phyloP scores from a whole-genome alignment of 2,113 vertebrate genomes.

The Cygnus atratus region DNA sequence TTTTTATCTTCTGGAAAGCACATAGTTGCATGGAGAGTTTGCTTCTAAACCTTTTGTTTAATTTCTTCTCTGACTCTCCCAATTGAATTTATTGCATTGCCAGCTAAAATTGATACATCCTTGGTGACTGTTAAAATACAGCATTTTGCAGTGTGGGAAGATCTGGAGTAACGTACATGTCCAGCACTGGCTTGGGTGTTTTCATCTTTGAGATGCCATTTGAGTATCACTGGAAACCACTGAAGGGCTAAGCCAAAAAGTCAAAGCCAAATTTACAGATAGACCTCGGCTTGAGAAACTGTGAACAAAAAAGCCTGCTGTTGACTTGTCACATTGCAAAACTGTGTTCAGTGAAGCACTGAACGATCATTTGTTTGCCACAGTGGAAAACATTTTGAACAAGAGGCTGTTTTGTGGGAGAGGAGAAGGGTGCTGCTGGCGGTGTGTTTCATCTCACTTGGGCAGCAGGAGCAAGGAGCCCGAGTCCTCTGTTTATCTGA shows the following conservation, averaged over 20 bases:
- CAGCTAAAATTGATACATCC: background rate
- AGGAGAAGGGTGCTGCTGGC: background rate
- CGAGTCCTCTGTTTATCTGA: background rate
- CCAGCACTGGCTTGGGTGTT: background rate
- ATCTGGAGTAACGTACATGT: background rate
- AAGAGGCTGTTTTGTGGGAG: conserved; percentile 7
- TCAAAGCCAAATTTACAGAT: background rate
- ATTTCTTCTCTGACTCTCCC: background rate
- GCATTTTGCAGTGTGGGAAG: background rate
- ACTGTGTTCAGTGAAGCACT: background rate
- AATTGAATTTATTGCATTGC: background rate
- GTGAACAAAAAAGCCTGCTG: background rate
- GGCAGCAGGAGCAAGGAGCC: background rate
- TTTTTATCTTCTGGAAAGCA: background rate
- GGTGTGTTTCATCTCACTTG: background rate
- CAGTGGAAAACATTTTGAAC: conserved; percentile 21
- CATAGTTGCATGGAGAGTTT: background rate
- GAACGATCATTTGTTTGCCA: background rate
- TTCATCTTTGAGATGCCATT: background rate
- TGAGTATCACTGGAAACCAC: background rate
- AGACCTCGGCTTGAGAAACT: background rate
- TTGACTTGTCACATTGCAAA: background rate
- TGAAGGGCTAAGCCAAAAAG: background rate
- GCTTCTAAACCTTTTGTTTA: background rate
- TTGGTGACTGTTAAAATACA: background rate